Percentiles rank a stretch among this genome's conserved stretches.
phyloP scores from a whole-genome alignment of 2,113 vertebrate species.

The Octodon degus region DNA sequence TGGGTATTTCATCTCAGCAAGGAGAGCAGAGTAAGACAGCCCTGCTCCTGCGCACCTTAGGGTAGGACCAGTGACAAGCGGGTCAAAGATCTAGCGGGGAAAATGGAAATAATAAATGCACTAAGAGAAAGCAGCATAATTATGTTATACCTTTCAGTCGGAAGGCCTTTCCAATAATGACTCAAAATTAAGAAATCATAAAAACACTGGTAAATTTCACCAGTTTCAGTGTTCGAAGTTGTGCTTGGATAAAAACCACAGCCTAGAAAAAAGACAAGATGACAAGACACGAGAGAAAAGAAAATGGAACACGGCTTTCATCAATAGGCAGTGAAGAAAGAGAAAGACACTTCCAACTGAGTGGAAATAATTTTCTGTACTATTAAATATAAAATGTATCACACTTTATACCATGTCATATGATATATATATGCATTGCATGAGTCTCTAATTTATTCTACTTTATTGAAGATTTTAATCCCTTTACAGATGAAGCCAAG shows the following conservation, averaged over 20 bases:
- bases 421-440: neutral
- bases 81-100: neutral
- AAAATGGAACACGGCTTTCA: neutral
- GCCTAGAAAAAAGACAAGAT: neutral
- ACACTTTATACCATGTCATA: neutral
- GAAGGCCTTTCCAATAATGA: constrained; percentile 9
- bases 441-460: neutral
- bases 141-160: constrained; percentile 25
- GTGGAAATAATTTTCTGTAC: neutral
- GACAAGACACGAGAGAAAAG: neutral
- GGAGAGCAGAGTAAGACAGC: neutral
- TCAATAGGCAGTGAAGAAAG: neutral
- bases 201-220: neutral
- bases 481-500: neutral
- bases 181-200: neutral
- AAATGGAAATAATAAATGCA: constrained; percentile 3
- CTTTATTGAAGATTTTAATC: neutral
- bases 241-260: neutral
- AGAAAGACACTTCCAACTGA: neutral
- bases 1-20: neutral
- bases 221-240: neutral
- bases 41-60: neutral
- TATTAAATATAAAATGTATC: neutral
- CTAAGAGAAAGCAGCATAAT: neutral
- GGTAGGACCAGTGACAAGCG: neutral